Conservation (phyloP, 2,113 vertebrate genomes). For the Anguilla rostrata region DNA sequence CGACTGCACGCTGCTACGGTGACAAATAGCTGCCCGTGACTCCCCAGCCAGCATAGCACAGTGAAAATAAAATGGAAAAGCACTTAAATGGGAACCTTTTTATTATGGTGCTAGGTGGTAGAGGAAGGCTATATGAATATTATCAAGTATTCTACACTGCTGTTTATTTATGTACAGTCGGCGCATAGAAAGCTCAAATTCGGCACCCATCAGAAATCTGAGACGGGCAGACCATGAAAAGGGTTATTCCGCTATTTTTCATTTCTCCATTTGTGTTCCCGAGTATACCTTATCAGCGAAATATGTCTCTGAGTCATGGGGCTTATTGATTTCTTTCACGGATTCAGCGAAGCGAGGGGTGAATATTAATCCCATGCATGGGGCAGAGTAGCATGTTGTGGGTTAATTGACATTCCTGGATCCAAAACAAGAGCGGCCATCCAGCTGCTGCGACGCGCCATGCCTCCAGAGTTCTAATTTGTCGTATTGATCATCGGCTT, state of each 20-base stretch:
- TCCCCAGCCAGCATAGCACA: not conserved
- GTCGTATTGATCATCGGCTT: not conserved
- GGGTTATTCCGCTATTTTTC: not conserved
- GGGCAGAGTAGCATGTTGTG: not conserved
- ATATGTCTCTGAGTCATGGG: not conserved
- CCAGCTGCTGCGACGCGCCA: not conserved
- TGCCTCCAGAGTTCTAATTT: not conserved
- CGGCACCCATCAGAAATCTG: not conserved
- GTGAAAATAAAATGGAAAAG: constrained; percentile 3
- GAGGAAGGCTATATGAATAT: not conserved
- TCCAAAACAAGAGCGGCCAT: not conserved
- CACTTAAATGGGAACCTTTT: constrained; percentile 11
- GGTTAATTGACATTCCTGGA: constrained; percentile 4
- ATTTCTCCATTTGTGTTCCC: not conserved
- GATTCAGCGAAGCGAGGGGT: not conserved
- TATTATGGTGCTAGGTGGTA: not conserved
- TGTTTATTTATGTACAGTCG: not conserved
- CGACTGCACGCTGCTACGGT: not conserved
- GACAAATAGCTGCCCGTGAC: not conserved
- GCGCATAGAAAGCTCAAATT: not conserved
- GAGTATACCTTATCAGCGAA: not conserved
- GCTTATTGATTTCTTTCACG: not conserved
- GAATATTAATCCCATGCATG: not conserved
- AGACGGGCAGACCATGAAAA: not conserved
- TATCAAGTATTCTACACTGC: not conserved